Evolutionary conservation across 2,113 vertebrate species (phyloP).

Genomic region (Atlantisia rogersi): DNA sequence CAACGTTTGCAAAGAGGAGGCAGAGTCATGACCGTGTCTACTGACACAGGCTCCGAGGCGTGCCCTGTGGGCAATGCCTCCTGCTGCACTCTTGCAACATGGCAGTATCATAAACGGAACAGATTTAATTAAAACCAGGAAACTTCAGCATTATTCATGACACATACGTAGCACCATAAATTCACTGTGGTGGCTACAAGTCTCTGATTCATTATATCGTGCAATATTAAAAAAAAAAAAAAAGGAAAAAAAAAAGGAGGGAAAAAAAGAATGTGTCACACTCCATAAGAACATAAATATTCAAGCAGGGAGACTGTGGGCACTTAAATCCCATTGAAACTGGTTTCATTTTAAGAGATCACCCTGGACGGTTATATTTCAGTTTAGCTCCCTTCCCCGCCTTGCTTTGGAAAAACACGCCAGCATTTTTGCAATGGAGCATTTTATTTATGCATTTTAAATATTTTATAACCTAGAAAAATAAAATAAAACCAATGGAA

Average conservation of each 20-base stretch:
- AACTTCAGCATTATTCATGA: background rate
- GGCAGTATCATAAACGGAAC: background rate
- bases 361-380: background rate
- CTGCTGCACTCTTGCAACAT: background rate
- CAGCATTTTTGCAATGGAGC: constrained; percentile 17
- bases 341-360: background rate
- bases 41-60: background rate
- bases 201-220: background rate
- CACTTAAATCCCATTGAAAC: background rate
- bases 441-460: constrained; percentile 8
- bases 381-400: background rate
- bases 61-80: background rate
- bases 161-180: constrained; percentile 9
- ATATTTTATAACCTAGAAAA: background rate
- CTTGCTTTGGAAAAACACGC: background rate
- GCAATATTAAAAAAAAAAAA: background rate
- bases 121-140: constrained; percentile 52
- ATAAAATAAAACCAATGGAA: background rate
- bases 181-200: background rate
- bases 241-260: background rate
- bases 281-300: constrained; percentile 32
- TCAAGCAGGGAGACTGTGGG: background rate
- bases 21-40: background rate
- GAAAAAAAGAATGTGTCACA: background rate
- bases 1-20: background rate